Base-by-base conservation (phyloP, 2,113 vertebrate species). In the Oryzias woworae region DNA sequence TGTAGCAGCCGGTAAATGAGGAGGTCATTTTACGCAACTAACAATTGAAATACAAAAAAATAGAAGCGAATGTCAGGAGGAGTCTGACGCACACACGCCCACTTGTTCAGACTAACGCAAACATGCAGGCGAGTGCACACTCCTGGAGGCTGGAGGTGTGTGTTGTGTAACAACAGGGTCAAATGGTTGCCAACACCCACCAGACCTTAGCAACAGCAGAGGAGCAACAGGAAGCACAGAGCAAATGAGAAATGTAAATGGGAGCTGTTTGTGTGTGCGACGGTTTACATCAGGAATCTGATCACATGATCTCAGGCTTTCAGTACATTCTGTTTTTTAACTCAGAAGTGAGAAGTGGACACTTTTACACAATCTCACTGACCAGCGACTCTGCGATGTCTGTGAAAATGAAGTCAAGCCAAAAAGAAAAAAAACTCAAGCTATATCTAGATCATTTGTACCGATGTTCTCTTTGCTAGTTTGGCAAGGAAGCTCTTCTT, bases 141-240 rank as follows among this genome's bases (percentile, higher is more conserved):
- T 71, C 46, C 44, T 10, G 28, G 20, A 74, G 77, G 71, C 63
- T 73, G 82, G 83, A 81, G 82, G 80, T 84, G 72, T 80, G 66
- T 73, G 80, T 92, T 91, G 75, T 71, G 65, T 91, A 91, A 92
- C 77, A 64, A 69, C 6, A 12, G 43, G 87, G 78, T 91, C 84
- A 87, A 80, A 69, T 81, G 84, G 70, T 81, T 50, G 50, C 61
- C 52, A 75, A 77, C 84, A 75, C 85, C 73, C 80, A 88, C 88
- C 84, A 80, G 65, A 73, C 82, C 74, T 62, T 18, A 76, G 69
- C 76, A 84, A 75, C 82, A 75, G 79, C 26, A 58, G 66, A 6
- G 5, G 20, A 20, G 44, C 52, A 31, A 36, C 41, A 58, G 48
- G 26, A 59, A 52, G 54, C 7, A 1, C 41, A 48, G 36, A 12